A percentile compares a stretch with the other conserved stretches of the same genome.
Evolutionary conservation across 2,797 vertebrate genomes (phyloP).

Genomic region (Pampus argenteus): DNA sequence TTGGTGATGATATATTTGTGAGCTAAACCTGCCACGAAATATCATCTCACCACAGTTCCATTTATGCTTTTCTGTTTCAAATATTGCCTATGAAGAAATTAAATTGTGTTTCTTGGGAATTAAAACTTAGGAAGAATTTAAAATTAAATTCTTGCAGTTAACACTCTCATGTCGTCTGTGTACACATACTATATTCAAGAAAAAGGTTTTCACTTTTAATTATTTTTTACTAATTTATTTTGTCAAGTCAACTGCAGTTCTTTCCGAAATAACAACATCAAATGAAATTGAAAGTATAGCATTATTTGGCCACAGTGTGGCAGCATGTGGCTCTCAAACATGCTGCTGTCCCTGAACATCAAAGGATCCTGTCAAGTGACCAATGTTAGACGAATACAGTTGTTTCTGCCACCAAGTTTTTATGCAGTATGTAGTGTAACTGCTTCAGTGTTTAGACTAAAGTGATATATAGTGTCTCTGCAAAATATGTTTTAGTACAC

Average conservation of each 20-base stretch:
- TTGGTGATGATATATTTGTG: too few species aligned
- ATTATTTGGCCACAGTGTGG: conserved; percentile 47
- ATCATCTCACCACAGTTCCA: too few species aligned
- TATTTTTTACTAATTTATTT: not conserved
- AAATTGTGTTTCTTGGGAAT: too few species aligned
- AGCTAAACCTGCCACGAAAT: too few species aligned
- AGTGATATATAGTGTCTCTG: not conserved
- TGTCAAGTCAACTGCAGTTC: not conserved
- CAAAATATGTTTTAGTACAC: not conserved
- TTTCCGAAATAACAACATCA: not conserved
- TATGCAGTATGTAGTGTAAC: not conserved
- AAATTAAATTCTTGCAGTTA: too few species aligned
- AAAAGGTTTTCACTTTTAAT: too few species aligned
- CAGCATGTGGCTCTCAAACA: conserved; percentile 26
- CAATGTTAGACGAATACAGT: conserved; percentile 8
- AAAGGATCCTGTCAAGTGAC: not conserved
- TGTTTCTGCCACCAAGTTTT: not conserved
- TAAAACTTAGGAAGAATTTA: too few species aligned
- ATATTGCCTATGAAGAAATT: too few species aligned
- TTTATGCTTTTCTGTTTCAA: too few species aligned
- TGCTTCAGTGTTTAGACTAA: not conserved
- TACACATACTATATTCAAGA: not conserved
- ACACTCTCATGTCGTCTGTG: too few species aligned
- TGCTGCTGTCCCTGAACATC: not conserved
- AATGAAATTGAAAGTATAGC: not conserved